Evolutionary conservation across 2,113 vertebrate species (phyloP).

Genomic region (Rhynchomys soricoides): DNA sequence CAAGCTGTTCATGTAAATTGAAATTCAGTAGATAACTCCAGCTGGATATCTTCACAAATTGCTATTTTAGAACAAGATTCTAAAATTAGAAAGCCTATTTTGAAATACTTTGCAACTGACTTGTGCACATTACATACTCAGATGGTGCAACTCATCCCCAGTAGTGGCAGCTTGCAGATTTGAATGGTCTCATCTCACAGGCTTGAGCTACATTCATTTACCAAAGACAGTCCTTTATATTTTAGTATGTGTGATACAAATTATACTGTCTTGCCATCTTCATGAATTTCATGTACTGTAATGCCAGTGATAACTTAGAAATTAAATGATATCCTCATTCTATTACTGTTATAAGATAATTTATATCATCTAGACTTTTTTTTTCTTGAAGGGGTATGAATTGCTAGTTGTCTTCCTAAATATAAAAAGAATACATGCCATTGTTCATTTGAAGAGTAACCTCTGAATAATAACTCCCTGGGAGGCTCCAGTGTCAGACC

Average conservation of each 20-base stretch:
- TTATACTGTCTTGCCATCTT: neutral
- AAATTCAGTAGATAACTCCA: constrained; percentile 58
- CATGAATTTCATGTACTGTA: neutral
- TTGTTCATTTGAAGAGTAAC: neutral
- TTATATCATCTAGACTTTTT: neutral
- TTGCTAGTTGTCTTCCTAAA: neutral
- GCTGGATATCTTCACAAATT: constrained; percentile 58
- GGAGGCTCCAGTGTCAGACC: neutral
- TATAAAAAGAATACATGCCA: neutral
- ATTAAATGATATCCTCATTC: neutral
- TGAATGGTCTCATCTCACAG: neutral
- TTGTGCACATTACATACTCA: constrained; percentile 8
- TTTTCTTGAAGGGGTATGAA: neutral
- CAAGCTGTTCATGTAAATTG: constrained; percentile 61
- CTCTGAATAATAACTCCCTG: neutral
- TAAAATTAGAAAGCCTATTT: constrained; percentile 72
- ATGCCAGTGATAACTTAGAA: neutral
- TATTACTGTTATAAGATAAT: neutral
- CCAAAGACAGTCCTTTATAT: neutral
- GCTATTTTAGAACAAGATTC: constrained; percentile 68
- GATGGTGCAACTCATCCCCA: neutral
- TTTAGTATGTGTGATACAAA: neutral
- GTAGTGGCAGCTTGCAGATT: neutral
- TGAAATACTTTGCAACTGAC: constrained; percentile 59
- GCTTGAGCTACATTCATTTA: neutral